phyloP scores from a whole-genome alignment of 1,140 invertebrate genomes.

The Euwallacea similis region DNA sequence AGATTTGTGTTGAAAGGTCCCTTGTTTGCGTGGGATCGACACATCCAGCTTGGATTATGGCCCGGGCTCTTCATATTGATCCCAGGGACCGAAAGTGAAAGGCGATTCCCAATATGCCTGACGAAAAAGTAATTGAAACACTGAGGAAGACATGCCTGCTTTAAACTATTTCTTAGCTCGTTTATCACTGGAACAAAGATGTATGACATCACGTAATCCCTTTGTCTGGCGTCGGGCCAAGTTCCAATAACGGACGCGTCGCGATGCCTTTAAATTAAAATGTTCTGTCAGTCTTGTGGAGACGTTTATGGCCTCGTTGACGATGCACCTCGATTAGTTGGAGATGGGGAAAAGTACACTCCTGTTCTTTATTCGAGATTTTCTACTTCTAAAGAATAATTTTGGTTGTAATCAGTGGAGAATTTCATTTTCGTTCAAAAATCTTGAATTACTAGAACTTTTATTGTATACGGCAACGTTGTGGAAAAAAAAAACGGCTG shows the following conservation, averaged over 20 bases:
- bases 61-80: neutral
- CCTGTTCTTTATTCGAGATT: too few species aligned
- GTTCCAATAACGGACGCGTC: conserved; percentile 11
- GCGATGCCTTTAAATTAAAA: conserved; percentile 15
- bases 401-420: too few species aligned
- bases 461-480: too few species aligned
- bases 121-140: too few species aligned
- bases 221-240: conserved; percentile 11
- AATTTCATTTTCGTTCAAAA: too few species aligned
- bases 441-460: too few species aligned
- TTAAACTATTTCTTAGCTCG: conserved; percentile 2
- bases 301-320: conserved; percentile 8
- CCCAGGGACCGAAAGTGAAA: neutral
- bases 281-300: conserved; percentile 8
- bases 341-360: too few species aligned
- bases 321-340: too few species aligned
- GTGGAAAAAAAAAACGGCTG: too few species aligned
- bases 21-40: conserved; percentile 10
- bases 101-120: neutral
- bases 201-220: conserved; percentile 17
- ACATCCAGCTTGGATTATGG: neutral
- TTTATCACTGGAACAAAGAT: conserved; percentile 15
- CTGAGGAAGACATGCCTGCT: neutral
- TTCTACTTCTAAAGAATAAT: too few species aligned
- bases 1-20: conserved; percentile 12